Percentiles rank a stretch among this genome's conserved stretches.
Evolutionary conservation across 2,888 invertebrate genomes (phyloP).

Genomic region (Amorpha juglandis): DNA sequence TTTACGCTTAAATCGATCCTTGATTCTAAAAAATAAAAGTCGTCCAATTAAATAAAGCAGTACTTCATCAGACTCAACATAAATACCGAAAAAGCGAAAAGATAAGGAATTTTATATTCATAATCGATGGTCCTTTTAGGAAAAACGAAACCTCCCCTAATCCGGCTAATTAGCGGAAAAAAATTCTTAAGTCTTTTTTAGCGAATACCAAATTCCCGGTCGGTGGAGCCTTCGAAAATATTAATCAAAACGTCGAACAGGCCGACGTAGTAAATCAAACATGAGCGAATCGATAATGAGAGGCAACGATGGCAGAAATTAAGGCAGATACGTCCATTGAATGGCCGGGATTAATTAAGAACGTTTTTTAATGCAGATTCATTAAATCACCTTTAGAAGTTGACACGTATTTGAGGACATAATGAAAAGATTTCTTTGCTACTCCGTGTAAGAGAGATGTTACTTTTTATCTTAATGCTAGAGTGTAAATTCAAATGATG

Average conservation of each 20-base stretch:
- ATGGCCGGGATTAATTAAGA: slow-evolving; percentile 57
- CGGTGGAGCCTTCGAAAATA: slow-evolving; percentile 36
- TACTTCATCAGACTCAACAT: neutral
- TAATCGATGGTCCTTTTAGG: slow-evolving; percentile 13
- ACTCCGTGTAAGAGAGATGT: neutral
- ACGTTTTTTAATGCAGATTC: slow-evolving; percentile 53
- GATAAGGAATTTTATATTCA: slow-evolving; percentile 18
- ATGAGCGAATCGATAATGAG: slow-evolving; percentile 54
- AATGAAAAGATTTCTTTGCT: slow-evolving; percentile 18
- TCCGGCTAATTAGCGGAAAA: slow-evolving; percentile 24
- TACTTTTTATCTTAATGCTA: neutral
- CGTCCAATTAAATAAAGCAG: slow-evolving; percentile 11
- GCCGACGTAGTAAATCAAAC: slow-evolving; percentile 46
- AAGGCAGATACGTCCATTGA: slow-evolving; percentile 42
- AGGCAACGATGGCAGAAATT: slow-evolving; percentile 56
- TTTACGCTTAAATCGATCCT: neutral
- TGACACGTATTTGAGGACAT: slow-evolving; percentile 49
- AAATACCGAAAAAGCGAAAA: neutral
- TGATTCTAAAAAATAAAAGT: neutral
- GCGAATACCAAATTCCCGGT: slow-evolving; percentile 21
- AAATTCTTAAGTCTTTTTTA: slow-evolving; percentile 22
- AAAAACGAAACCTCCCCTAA: slow-evolving; percentile 23
- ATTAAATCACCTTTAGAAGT: slow-evolving; percentile 55
- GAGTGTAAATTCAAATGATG: slow-evolving; percentile 9
- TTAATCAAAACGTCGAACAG: slow-evolving; percentile 58